phyloP scores from a whole-genome alignment of 2,797 vertebrate genomes.

The Cygnus olor region DNA sequence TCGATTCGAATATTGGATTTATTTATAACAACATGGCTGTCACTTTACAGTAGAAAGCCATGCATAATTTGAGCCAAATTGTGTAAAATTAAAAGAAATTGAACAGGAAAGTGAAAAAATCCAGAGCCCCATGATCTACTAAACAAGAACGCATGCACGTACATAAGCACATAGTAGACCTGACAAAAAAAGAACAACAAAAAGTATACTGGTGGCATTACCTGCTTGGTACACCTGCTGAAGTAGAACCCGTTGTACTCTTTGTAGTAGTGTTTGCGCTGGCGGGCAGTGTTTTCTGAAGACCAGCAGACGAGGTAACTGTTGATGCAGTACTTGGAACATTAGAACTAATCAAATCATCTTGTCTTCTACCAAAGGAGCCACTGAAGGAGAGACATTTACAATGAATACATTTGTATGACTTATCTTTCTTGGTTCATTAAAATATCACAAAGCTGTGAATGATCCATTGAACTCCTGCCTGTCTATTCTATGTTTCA shows the following conservation, averaged over 20 bases:
- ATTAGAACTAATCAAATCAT: conserved; percentile 90
- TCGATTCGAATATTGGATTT: conserved; percentile 24
- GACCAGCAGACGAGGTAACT: conserved; percentile 95
- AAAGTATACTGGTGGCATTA: conserved; percentile 59
- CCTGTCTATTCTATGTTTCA: background rate
- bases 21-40: conserved; percentile 44
- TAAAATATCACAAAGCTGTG: background rate
- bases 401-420: conserved; percentile 27
- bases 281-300: conserved; percentile 87
- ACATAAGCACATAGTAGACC: conserved; percentile 78
- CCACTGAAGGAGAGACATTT: conserved; percentile 82
- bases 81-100: conserved; percentile 35
- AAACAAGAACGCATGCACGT: conserved; percentile 81
- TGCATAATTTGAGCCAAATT: conserved; percentile 50
- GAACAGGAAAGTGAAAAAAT: conserved; percentile 74
- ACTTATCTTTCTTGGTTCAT: background rate
- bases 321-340: conserved; percentile 88
- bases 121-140: conserved; percentile 79
- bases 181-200: conserved; percentile 33
- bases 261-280: conserved; percentile 84
- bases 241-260: conserved; percentile 86
- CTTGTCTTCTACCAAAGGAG: conserved; percentile 94
- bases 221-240: conserved; percentile 93
- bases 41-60: conserved; percentile 54
- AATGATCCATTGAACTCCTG: background rate